Evolutionary conservation across 2,888 invertebrate species (phyloP).

Genomic region (Mellilla xanthometata): DNA sequence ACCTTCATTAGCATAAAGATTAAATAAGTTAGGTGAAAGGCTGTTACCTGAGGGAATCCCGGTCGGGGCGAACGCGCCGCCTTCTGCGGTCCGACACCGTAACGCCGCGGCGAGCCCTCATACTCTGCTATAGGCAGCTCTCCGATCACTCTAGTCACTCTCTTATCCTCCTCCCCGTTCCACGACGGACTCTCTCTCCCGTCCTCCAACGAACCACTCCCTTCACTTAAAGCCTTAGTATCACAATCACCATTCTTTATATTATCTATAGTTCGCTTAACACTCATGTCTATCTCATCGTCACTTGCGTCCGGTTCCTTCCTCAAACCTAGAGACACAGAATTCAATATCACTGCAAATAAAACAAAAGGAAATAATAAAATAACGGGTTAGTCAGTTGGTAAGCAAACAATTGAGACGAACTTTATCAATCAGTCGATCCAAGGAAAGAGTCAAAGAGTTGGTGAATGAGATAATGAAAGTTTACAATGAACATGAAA

Average conservation of each 20-base stretch:
- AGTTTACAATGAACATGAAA: slow-evolving; percentile 18
- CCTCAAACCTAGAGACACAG: slow-evolving; percentile 80
- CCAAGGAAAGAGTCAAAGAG: too few relatives aligned
- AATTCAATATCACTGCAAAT: slow-evolving; percentile 80
- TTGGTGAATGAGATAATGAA: slow-evolving; percentile 11
- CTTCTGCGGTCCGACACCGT: slow-evolving; percentile 89
- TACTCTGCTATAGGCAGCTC: slow-evolving; percentile 96
- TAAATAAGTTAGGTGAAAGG: too few relatives aligned
- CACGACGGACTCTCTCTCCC: slow-evolving; percentile 61
- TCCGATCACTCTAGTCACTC: slow-evolving; percentile 88
- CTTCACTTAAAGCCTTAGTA: slow-evolving; percentile 68
- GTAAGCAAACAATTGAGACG: slow-evolving; percentile 20
- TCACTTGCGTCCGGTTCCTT: slow-evolving; percentile 79
- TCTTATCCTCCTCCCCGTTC: slow-evolving; percentile 65
- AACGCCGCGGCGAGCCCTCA: slow-evolving; percentile 94
- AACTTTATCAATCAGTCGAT: too few relatives aligned
- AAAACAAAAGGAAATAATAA: slow-evolving; percentile 23
- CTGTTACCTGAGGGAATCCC: slow-evolving; percentile 90
- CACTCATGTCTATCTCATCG: slow-evolving; percentile 75
- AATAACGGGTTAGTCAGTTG: slow-evolving; percentile 10
- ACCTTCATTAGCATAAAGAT: too few relatives aligned
- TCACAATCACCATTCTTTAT: slow-evolving; percentile 79
- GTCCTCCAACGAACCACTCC: slow-evolving; percentile 64
- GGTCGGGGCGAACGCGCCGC: slow-evolving; percentile 91
- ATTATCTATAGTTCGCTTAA: slow-evolving; percentile 78